Base-by-base conservation (phyloP, 2,888 invertebrate species). In the Ichneumoninae sp. region DNA sequence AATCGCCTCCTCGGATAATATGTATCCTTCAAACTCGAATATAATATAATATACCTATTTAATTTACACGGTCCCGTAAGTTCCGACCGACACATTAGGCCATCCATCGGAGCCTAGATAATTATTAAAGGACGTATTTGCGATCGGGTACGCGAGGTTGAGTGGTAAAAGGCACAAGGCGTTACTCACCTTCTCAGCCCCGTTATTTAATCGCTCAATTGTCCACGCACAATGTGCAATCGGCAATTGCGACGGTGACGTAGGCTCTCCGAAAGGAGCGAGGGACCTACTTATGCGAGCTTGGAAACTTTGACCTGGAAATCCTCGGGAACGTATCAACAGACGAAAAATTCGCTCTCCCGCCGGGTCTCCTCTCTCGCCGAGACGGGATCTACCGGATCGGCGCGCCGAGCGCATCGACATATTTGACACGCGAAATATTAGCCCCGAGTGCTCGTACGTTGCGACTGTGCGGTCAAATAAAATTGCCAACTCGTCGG, bases 231-330 rank as follows among this genome's bases (percentile, higher is more conserved):
- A 62, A 62, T 71, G 75, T 62, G 22, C 69, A 78, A 84, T 79
- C 57, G 74, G 30, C 69, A 81, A 78, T 78, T 66, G 84, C 19
- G 57, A 78, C 65, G 65, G 74, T 71, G 81, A 78, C 81, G 69
- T 75, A 65, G 57, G 0, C 8, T 6, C 57, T 66, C 54, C 70
- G 47, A 75, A 66, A 77, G 72, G 76, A 81, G 60, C 69, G 50
- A 83, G 13, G 70, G 86, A 85, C 82, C 86, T 82, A 86, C 82
- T 80, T 86, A 81, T 77, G 78, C 86, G 85, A 54, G 72, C 76
- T 76, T 82, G 85, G 85, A 86, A 86, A 86, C 85, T 76, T 77
- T 86, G 86, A 82, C 86, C 86, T 85, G 82, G 84, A 86, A 86
- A 82, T 82, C 80, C 75, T 79, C 78, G 83, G 81, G 75, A 86